Evolutionary conservation across 37 sponge, comb jelly and placozoan genomes (phyloP).

Genomic region (Ephydatia muelleri): DNA sequence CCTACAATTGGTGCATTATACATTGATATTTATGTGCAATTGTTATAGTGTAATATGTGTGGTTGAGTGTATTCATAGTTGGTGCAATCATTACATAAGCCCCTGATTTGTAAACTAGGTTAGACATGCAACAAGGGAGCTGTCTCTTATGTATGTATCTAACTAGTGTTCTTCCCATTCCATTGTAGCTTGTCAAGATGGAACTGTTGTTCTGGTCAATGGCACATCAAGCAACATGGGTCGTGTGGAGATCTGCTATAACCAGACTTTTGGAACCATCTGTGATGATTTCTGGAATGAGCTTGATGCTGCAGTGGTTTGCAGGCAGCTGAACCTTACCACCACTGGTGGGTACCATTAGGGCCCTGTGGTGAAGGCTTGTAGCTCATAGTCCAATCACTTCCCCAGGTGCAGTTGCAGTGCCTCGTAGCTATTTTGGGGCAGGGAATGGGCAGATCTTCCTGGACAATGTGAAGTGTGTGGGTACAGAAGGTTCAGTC

Average conservation of each 20-base stretch:
- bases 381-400: not conserved
- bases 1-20: too few species aligned
- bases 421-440: not conserved
- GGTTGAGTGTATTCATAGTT: too few species aligned
- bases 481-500: slow-evolving; percentile 27
- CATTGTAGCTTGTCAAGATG: not conserved
- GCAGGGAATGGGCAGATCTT: not conserved
- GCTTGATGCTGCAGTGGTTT: not conserved
- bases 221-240: not conserved
- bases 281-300: not conserved
- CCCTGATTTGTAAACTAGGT: too few species aligned
- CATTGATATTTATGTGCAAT: too few species aligned
- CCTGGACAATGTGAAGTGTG: slow-evolving; percentile 25
- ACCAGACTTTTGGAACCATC: not conserved
- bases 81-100: too few species aligned
- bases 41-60: too few species aligned
- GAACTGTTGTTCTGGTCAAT: not conserved
- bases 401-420: slow-evolving; percentile 6
- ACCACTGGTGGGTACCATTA: not conserved
- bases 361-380: not conserved
- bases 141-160: too few species aligned
- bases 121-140: too few species aligned
- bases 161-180: too few species aligned
- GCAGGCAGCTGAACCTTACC: not conserved
- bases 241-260: not conserved